A percentile compares a stretch with the other conserved stretches of the same genome.
Evolutionary conservation across 2,797 vertebrate species (phyloP).

Genomic region (Brachyalestes nurse): DNA sequence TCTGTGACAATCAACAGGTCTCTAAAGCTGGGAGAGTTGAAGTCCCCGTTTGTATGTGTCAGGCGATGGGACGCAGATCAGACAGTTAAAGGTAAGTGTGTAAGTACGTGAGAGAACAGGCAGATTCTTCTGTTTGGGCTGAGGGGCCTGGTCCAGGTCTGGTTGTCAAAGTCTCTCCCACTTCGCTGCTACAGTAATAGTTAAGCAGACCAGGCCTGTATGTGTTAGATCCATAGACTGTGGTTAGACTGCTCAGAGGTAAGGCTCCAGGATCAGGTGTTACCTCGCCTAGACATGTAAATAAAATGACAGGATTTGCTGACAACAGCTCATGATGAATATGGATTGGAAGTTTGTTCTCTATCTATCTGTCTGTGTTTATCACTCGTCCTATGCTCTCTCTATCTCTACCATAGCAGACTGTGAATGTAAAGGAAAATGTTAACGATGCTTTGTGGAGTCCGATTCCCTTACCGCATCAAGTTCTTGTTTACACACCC

Average conservation of each 20-base stretch:
- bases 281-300: background rate
- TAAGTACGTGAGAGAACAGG: constrained; percentile 1
- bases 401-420: constrained; percentile 21
- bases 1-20: constrained; percentile 20
- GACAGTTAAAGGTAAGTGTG: constrained; percentile 19
- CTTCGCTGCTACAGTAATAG: background rate
- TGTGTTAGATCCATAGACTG: background rate
- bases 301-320: background rate
- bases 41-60: background rate
- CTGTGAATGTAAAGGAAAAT: background rate
- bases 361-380: constrained; percentile 16
- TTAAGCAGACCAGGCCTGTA: background rate
- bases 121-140: constrained; percentile 1
- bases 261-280: background rate
- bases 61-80: constrained; percentile 2
- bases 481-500: constrained; percentile 44
- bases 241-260: background rate
- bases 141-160: constrained; percentile 2
- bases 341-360: constrained; percentile 12
- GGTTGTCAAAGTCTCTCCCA: background rate
- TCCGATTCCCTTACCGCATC: constrained; percentile 35
- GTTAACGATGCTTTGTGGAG: constrained; percentile 46
- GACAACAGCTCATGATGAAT: background rate
- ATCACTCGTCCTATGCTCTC: constrained; percentile 2
- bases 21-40: background rate